Percentiles rank a stretch among this genome's conserved stretches.
phyloP scores from a whole-genome alignment of 1,140 invertebrate genomes.

The Penaeus indicus region DNA sequence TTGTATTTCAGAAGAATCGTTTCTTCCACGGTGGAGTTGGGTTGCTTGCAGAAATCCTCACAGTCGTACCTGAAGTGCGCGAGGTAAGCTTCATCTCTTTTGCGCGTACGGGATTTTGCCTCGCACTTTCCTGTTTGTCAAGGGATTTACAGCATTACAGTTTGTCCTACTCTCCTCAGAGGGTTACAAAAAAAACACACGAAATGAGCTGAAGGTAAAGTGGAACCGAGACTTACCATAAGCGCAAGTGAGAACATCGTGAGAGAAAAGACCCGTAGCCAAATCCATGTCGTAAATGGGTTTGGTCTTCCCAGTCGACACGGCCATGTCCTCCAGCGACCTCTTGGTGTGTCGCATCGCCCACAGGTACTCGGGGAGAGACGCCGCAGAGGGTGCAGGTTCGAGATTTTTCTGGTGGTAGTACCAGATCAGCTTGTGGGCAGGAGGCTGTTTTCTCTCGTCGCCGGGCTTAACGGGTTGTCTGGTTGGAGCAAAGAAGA shows the following conservation, averaged over 20 bases:
- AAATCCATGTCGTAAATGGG: constrained; percentile 40
- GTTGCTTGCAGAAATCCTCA: neutral
- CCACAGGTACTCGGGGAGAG: constrained; percentile 44
- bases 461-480: neutral
- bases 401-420: constrained; percentile 22
- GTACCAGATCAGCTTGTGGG: neutral
- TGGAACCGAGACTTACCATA: neutral
- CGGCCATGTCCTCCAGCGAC: neutral
- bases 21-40: constrained; percentile 1
- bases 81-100: neutral
- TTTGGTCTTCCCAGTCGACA: constrained; percentile 1
- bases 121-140: neutral
- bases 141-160: neutral
- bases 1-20: constrained; percentile 3
- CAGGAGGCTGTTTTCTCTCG: neutral
- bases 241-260: constrained; percentile 1
- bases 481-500: no score
- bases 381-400: neutral
- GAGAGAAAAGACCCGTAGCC: constrained; percentile 39
- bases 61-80: constrained; percentile 17
- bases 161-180: neutral
- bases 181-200: neutral
- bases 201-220: neutral
- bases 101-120: neutral
- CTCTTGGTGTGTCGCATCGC: constrained; percentile 31